Evolutionary conservation across 2,113 vertebrate species (phyloP).

Genomic region (Embiotoca jacksoni): DNA sequence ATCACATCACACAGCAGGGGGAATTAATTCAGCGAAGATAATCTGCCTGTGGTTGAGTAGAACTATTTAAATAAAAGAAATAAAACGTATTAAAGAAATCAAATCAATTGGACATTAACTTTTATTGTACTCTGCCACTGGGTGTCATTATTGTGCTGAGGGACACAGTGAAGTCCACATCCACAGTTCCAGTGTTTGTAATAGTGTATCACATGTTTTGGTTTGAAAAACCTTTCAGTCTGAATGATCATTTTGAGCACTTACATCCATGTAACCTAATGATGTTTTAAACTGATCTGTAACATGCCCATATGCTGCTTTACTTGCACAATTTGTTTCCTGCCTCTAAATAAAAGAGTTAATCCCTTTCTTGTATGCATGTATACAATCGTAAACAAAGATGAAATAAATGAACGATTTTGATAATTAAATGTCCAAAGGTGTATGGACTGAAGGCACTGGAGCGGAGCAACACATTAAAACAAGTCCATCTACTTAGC

Average conservation of each 20-base stretch:
- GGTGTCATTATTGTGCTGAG: slow-evolving; percentile 70
- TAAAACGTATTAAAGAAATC: slow-evolving; percentile 26
- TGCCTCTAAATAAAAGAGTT: background rate
- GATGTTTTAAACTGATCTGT: background rate
- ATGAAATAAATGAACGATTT: slow-evolving; percentile 14
- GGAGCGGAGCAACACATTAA: slow-evolving; percentile 59
- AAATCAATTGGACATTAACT: background rate
- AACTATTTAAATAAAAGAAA: slow-evolving; percentile 32
- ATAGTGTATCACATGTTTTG: slow-evolving; percentile 1
- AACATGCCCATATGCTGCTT: slow-evolving; percentile 1
- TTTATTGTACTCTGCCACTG: slow-evolving; percentile 63
- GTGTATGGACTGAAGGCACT: slow-evolving; percentile 16
- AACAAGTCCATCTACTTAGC: slow-evolving; percentile 59
- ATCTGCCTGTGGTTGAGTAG: slow-evolving; percentile 2
- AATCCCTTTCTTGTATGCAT: background rate
- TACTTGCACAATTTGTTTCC: background rate
- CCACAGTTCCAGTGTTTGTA: slow-evolving; percentile 4
- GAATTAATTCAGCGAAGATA: slow-evolving; percentile 43
- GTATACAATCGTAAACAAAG: slow-evolving; percentile 1
- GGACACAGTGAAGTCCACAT: background rate
- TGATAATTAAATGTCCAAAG: slow-evolving; percentile 33
- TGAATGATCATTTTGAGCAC: background rate
- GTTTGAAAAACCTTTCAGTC: background rate
- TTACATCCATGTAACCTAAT: background rate
- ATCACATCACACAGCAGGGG: slow-evolving; percentile 30